These are phyloP conservation scores for Phyto melanocephala DNA, from an alignment of 2,888 invertebrate genomes.

Conservation along the genomic window DNA sequence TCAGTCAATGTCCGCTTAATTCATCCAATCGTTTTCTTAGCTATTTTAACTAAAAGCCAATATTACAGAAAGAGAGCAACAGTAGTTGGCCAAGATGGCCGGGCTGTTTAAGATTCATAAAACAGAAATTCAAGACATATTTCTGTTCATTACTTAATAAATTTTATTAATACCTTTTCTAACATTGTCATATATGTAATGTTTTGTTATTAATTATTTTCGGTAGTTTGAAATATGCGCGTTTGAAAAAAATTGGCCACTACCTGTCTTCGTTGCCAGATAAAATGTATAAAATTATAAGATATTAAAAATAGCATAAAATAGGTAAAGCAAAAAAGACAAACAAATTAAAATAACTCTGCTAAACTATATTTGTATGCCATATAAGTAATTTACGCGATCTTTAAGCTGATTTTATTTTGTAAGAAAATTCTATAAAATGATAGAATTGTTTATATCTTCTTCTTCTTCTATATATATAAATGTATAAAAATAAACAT, in stretches of 20 bases:
- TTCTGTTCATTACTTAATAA: too few relatives aligned
- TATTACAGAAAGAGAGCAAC: not conserved
- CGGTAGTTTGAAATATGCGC: too few relatives aligned
- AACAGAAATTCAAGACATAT: not conserved
- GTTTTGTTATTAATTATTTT: too few relatives aligned
- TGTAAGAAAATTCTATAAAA: not conserved
- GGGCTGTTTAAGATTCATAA: not conserved
- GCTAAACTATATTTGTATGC: slow-evolving; percentile 38
- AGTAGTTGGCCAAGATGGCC: not conserved
- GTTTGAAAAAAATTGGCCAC: slow-evolving; percentile 1
- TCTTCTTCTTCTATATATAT: too few relatives aligned
- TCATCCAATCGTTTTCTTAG: slow-evolving; percentile 46
- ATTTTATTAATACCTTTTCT: too few relatives aligned
- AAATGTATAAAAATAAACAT: too few relatives aligned
- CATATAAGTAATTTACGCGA: slow-evolving; percentile 54
- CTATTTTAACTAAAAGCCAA: slow-evolving; percentile 47
- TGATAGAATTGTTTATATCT: not conserved
- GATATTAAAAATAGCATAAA: slow-evolving; percentile 25
- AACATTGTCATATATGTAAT: too few relatives aligned
- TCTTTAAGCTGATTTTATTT: slow-evolving; percentile 37
- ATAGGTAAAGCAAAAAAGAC: not conserved
- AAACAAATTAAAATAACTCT: slow-evolving; percentile 56
- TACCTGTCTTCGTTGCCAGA: slow-evolving; percentile 1
- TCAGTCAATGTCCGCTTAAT: slow-evolving; percentile 65
- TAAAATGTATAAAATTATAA: slow-evolving; percentile 39